A percentile compares a stretch with the other conserved stretches of the same genome.
Conservation (phyloP, 64 coral and sea anemone species). For the Stichodactyla mertensii region DNA sequence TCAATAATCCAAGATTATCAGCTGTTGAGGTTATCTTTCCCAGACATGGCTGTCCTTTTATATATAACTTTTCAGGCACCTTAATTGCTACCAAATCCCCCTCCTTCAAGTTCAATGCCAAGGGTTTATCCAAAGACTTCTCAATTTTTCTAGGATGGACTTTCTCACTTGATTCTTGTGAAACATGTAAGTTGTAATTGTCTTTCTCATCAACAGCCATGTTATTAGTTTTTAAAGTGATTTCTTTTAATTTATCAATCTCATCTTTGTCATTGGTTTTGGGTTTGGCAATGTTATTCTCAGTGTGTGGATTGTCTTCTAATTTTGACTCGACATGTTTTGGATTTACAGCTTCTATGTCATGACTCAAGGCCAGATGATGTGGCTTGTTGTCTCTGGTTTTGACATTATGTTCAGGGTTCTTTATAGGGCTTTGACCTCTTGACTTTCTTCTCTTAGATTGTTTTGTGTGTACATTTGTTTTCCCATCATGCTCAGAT, state of each 20-base stretch:
- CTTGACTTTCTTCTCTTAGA: conserved; percentile 31
- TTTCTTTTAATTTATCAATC: conserved; percentile 25
- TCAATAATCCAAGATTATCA: conserved; percentile 58
- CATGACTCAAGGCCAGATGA: neutral
- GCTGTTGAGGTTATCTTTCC: conserved; percentile 62
- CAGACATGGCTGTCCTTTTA: conserved; percentile 93
- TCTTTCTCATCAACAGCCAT: conserved; percentile 29
- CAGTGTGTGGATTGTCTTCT: neutral
- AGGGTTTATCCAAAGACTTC: neutral
- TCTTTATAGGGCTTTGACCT: conserved; percentile 10
- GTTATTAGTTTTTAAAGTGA: conserved; percentile 43
- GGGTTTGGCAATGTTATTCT: neutral
- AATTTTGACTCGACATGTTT: neutral
- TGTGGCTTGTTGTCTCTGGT: neutral
- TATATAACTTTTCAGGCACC: conserved; percentile 87
- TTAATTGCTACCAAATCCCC: conserved; percentile 88
- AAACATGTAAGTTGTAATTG: neutral
- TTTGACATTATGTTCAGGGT: neutral
- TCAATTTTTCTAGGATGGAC: neutral
- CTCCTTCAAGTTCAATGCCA: conserved; percentile 36
- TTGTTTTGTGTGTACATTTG: neutral
- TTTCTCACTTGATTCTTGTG: neutral
- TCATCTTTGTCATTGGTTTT: conserved; percentile 24
- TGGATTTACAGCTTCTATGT: neutral
- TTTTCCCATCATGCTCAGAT: neutral